Base-by-base conservation (phyloP, 2,113 vertebrate species). In the Cynoglossus semilaevis region DNA sequence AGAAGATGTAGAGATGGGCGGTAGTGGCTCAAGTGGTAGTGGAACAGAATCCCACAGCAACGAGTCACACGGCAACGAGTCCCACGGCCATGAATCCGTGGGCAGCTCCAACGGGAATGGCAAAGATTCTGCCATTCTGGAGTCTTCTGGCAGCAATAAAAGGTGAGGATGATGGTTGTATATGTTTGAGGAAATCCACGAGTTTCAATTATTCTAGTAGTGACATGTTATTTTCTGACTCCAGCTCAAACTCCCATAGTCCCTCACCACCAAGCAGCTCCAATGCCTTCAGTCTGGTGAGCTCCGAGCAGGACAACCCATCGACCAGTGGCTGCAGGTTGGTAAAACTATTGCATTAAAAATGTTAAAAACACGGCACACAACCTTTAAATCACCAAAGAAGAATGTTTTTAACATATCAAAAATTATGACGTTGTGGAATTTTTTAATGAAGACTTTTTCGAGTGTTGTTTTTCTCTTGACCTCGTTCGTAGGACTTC, bases 261-360 rank as follows among this genome's bases (percentile, higher is more conserved):
- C 79, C 79, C 1, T 91, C 87, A 8, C 88, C 71, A 6, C 87
- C 89, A 35, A 92, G 84, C 82, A 96, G 93, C 79, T 93, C 94
- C 60, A 91, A 92, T 44, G 89, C 92, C 2, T 95, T 95, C 80
- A 93, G 91, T 58, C 85, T 97, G 76, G 83, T 93, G 72, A 94
- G 93, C 80, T 93, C 93, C 0, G 92, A 93, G 63, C 93, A 91
- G 79, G 91, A 92, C 87, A 93, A 93, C 84, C 93, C 92, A 0
- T 95, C 94, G 13, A 92, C 91, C 50, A 94, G 93, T 14, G 93
- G 94, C 75, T 96, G 93, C 91, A 95, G 94, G 94, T 96, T 61
- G 83, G 90, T 68, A 11, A 10, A 10, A 17, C 42, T n/a, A n/a
- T n/a, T n/a, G n/a, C n/a, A n/a, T n/a, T n/a, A n/a, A n/a, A n/a